Conservation (phyloP, 37 sponge, comb jelly and placozoan genomes). For the Crambe crambe region DNA sequence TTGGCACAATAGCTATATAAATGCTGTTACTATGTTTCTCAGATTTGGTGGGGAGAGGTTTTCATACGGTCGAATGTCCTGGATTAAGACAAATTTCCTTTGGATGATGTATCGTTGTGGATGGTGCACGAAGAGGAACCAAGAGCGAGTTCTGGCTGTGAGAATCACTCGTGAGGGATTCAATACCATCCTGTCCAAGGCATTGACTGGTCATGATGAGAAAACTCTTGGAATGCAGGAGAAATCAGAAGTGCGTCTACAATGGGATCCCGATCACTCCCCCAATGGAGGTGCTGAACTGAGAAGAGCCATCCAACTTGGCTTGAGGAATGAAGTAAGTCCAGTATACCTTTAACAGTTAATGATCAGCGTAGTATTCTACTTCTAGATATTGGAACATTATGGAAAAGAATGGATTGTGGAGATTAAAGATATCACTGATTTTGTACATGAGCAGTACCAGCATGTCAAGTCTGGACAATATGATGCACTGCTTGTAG, state of each 20-base stretch:
- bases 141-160: slow-evolving; percentile 75
- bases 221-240: slow-evolving; percentile 29
- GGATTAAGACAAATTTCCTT: slow-evolving; percentile 89
- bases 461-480: too few species aligned
- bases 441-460: too few species aligned
- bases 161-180: slow-evolving; percentile 67
- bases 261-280: slow-evolving; percentile 85
- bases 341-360: too few species aligned
- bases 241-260: slow-evolving; percentile 58
- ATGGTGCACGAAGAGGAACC: slow-evolving; percentile 66
- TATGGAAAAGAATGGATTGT: too few species aligned
- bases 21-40: too few species aligned
- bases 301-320: too few species aligned
- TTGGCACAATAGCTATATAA: too few species aligned
- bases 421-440: too few species aligned
- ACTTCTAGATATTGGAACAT: too few species aligned
- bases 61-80: slow-evolving; percentile 78
- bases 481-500: too few species aligned
- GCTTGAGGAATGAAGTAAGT: too few species aligned
- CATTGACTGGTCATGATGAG: slow-evolving; percentile 59
- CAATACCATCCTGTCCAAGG: slow-evolving; percentile 65
- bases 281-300: slow-evolving; percentile 55
- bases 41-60: slow-evolving; percentile 77
- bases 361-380: too few species aligned
- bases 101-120: slow-evolving; percentile 89